Conservation (phyloP, 2,113 vertebrate genomes). For the Syrmaticus mikado region DNA sequence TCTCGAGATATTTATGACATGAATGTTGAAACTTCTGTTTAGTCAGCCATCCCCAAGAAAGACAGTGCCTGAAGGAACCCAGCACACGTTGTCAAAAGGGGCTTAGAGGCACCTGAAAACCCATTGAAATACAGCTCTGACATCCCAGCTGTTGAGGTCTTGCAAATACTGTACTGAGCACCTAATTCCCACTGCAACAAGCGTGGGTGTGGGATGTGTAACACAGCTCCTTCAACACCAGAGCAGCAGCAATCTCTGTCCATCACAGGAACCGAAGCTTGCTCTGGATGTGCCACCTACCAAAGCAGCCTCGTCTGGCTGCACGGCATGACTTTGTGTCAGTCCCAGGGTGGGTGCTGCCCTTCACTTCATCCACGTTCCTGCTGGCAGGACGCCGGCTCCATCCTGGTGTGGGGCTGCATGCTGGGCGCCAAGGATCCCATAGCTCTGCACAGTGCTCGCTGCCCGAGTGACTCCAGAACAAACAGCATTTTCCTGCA, state of each 20-base stretch:
- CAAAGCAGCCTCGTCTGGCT: not conserved
- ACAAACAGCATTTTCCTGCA: not conserved
- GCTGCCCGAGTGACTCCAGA: not conserved
- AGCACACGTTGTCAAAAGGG: not conserved
- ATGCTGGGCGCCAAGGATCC: accelerated
- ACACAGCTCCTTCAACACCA: not conserved
- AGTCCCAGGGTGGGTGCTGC: not conserved
- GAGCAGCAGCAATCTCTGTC: not conserved
- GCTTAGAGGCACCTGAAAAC: constrained; percentile 10
- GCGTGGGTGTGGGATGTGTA: not conserved
- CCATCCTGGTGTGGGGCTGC: not conserved
- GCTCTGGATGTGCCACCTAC: constrained; percentile 15
- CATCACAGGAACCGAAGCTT: not conserved
- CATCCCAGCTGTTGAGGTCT: not conserved
- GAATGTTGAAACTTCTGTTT: constrained; percentile 54
- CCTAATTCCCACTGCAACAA: not conserved
- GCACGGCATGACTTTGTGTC: not conserved
- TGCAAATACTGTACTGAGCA: not conserved
- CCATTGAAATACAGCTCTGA: not conserved
- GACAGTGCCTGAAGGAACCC: not conserved
- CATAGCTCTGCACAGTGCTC: accelerated
- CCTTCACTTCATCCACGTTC: not conserved
- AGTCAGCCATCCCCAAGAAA: constrained; percentile 18
- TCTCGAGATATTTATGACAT: constrained; percentile 57
- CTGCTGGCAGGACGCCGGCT: not conserved